Evolutionary conservation across 2,888 invertebrate genomes (phyloP).

Genomic region (Tridacna crocea): DNA sequence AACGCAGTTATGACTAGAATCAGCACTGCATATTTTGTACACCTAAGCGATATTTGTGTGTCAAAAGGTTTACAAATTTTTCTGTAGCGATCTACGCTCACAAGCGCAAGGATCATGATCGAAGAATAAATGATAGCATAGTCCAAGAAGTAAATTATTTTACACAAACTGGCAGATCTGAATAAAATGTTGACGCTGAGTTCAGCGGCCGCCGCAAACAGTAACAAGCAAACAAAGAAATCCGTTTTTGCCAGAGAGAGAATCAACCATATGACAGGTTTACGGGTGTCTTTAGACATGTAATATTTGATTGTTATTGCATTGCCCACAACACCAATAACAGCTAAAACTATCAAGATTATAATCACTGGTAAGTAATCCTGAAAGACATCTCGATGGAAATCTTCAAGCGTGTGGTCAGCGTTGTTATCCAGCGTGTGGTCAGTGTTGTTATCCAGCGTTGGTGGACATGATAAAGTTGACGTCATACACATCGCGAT

Average conservation of each 20-base stretch:
- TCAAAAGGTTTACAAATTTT: constrained; percentile 11
- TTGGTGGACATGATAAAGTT: no score
- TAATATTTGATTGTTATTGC: constrained; percentile 7
- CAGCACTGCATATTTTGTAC: background rate
- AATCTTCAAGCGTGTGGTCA: background rate
- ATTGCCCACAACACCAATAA: constrained; percentile 4
- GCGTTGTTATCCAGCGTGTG: no score
- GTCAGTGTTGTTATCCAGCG: no score
- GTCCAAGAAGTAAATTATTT: background rate
- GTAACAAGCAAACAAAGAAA: background rate
- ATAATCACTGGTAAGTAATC: background rate
- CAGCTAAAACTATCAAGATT: background rate
- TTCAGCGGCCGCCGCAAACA: background rate
- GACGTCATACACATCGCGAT: no score
- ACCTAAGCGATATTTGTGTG: background rate
- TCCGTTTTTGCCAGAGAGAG: background rate
- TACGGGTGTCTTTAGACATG: background rate
- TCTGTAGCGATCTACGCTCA: constrained; percentile 10
- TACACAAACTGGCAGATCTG: background rate
- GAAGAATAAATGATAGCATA: constrained; percentile 6
- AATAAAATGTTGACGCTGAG: background rate
- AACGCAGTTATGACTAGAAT: background rate
- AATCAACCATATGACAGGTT: constrained; percentile 3
- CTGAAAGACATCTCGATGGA: background rate
- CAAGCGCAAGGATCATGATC: background rate